Percentiles rank a stretch among this genome's conserved stretches.
These are phyloP conservation scores for Dasypogon diadema DNA, from an alignment of 2,888 invertebrate species.

Conservation along the genomic window DNA sequence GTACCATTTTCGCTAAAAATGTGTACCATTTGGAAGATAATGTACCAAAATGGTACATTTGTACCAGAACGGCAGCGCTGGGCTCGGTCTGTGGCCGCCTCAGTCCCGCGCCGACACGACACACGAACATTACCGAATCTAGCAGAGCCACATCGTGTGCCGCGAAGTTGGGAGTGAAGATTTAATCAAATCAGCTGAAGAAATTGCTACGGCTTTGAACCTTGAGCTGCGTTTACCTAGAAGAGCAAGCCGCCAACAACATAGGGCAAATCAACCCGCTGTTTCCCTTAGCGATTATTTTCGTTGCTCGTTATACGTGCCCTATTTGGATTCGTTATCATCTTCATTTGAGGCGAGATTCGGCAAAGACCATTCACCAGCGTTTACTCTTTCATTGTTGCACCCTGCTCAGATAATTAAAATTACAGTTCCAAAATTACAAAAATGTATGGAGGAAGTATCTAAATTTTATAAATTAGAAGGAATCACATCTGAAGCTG, in stretches of 20 bases:
- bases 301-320: neutral
- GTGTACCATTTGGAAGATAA: no score
- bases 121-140: no score
- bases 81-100: no score
- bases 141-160: no score
- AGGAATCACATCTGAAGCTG: neutral
- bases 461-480: conserved; percentile 13
- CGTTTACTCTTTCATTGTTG: neutral
- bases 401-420: conserved; percentile 10
- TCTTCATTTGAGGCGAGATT: conserved; percentile 12
- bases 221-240: conserved; percentile 4
- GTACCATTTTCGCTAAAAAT: no score
- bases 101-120: no score
- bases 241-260: neutral
- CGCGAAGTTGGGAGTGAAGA: no score
- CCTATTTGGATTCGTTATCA: conserved; percentile 16
- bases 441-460: conserved; percentile 13
- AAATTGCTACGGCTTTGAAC: neutral
- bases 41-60: no score
- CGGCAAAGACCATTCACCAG: neutral
- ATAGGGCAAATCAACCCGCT: conserved; percentile 1
- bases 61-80: no score
- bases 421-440: conserved; percentile 1
- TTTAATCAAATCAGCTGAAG: no score
- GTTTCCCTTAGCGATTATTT: conserved; percentile 4